Conservation (phyloP, 2,888 invertebrate species). For the Toxonevra muliebris region DNA sequence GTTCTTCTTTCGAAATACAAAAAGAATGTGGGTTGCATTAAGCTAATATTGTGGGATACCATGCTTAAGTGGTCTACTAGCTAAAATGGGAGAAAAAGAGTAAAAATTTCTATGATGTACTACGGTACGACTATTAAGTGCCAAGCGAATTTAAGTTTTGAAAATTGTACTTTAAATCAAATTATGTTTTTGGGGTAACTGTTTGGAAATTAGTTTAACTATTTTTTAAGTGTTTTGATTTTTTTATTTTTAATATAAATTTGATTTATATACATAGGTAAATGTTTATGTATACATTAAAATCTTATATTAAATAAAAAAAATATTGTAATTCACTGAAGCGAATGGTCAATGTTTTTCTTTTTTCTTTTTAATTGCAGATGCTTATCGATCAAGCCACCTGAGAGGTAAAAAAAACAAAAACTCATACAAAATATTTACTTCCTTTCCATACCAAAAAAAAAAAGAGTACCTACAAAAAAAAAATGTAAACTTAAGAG, state of each 20-base stretch:
- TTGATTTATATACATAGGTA: not conserved
- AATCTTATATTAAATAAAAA: conserved; percentile 38
- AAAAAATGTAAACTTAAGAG: conserved; percentile 59
- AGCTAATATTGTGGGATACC: conserved; percentile 30
- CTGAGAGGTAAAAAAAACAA: conserved; percentile 71
- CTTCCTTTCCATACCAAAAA: conserved; percentile 39
- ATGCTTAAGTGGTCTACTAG: conserved; percentile 19
- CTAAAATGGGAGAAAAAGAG: too few relatives aligned
- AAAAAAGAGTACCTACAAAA: conserved; percentile 46
- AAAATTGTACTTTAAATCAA: too few relatives aligned
- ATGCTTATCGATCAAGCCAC: conserved; percentile 80
- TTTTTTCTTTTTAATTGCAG: conserved; percentile 75
- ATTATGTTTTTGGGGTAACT: too few relatives aligned
- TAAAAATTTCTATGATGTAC: too few relatives aligned
- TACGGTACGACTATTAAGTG: too few relatives aligned
- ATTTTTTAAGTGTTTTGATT: not conserved
- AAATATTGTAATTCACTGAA: conserved; percentile 69
- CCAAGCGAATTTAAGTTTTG: too few relatives aligned
- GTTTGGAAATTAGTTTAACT: too few relatives aligned
- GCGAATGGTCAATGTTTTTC: conserved; percentile 57
- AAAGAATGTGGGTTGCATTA: not conserved
- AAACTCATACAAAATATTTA: conserved; percentile 48
- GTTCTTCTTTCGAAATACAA: not conserved
- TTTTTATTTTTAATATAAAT: not conserved
- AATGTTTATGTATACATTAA: too few relatives aligned